phyloP scores from a whole-genome alignment of 2,888 invertebrate genomes.

The Leptinotarsa peninsularis region DNA sequence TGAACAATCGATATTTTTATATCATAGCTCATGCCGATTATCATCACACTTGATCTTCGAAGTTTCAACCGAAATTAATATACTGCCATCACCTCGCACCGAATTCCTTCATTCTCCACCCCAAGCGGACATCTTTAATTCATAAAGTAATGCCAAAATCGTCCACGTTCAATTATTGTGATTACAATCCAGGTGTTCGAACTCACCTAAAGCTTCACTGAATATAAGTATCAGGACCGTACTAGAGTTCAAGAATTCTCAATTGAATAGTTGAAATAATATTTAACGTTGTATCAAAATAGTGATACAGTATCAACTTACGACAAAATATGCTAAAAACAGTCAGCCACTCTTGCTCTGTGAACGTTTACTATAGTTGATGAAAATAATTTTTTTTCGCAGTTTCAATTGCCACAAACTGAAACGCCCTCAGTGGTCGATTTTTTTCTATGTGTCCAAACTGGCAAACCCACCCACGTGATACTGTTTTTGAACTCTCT shows the following conservation, averaged over 20 bases:
- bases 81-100: slow-evolving; percentile 14
- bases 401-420: too few relatives aligned
- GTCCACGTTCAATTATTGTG: slow-evolving; percentile 33
- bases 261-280: background rate
- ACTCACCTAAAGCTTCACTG: slow-evolving; percentile 24
- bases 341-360: too few relatives aligned
- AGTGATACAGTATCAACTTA: too few relatives aligned
- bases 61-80: slow-evolving; percentile 1
- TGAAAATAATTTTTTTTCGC: too few relatives aligned
- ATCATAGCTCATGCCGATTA: background rate
- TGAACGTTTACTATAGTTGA: too few relatives aligned
- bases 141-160: slow-evolving; percentile 25
- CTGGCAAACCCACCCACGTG: too few relatives aligned
- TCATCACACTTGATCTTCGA: background rate
- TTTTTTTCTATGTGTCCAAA: too few relatives aligned
- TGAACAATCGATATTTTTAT: background rate
- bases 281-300: background rate
- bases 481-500: too few relatives aligned
- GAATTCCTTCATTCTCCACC: slow-evolving; percentile 11
- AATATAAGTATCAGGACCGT: slow-evolving; percentile 20
- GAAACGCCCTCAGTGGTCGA: too few relatives aligned
- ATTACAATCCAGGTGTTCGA: slow-evolving; percentile 39
- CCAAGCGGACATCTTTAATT: slow-evolving; percentile 28
- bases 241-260: background rate
- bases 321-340: too few relatives aligned